Base-by-base conservation (phyloP, 2,797 vertebrate species). In the Oophaga sylvatica region DNA sequence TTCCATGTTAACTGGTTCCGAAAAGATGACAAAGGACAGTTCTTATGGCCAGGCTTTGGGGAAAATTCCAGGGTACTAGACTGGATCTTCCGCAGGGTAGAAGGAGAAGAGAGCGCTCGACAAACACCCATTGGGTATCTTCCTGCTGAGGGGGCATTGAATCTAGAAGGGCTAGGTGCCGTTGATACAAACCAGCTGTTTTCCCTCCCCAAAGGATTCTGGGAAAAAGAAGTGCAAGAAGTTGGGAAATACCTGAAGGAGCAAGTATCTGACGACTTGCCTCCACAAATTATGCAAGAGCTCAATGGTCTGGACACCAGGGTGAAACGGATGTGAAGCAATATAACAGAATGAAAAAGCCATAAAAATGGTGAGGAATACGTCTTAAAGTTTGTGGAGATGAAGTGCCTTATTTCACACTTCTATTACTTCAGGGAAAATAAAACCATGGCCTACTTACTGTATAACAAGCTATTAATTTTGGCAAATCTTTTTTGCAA, bases 1-100 rank as follows among this genome's bases (percentile, higher is more conserved):
- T 98, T 98, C 94, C 97, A 98, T 0, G 97, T 98, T 91, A 98
- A 98, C 94, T 98, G 97, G 97, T 98, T 98, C 94, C 93, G 97
- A 9, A 96, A 96, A 57, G 95, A 97, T 68, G 73, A 91, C 1
- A 91, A 90, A 0, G 96, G 97, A 0, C 73, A 91, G 85, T 98
- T 97, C 95, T 92, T 98, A 41, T 98, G 97, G 97, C 97, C 97
- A 0, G 97, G 97, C n/a, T 98, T 98, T 3, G 97, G 97, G 0
- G 97, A 98, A 89, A 98, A 98, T 20, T 93, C 95, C 59, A 95
- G 97, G 0, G 97, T 97, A 48, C 93, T 98, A 8, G 97, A 98
- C 87, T 98, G 97, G 97, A 96, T 98, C 94, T 98, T 97, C 91
- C 94, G 93, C 82, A 95, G 97, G 48, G 95, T 96, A 20, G 90